Base-by-base conservation (phyloP, 1,140 invertebrate genomes). In the Drosophila setifemur region DNA sequence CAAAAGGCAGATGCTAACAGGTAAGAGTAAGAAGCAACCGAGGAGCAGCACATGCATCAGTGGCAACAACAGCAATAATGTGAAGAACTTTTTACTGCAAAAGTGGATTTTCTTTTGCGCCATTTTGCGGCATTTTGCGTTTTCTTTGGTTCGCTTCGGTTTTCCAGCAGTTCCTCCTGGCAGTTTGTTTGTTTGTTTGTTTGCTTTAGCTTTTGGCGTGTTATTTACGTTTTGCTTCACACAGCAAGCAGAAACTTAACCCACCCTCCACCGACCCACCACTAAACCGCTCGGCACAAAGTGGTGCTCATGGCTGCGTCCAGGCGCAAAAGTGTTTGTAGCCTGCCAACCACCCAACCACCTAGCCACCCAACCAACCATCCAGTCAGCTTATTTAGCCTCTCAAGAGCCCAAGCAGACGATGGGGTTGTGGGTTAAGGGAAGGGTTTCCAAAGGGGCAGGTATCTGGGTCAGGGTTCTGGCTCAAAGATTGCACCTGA, bases 281-380 rank as follows among this genome's bases (percentile, higher is more conserved):
- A 4, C 44, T 43, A 54, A 67, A 52, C 64, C 66, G 40, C 52
- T 47, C 48, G 37, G 40, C 73, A 66, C 81, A 85, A 85, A 85
- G 81, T 85, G 81, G 67, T 76, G 50, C 81, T 85, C 57, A 54
- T 81, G 57, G 71, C 57, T 79, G 71, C 81, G 63, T 75, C 81
- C 81, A 85, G 73, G 81, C 81, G 81, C 61, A 86, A 86, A 85
- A 85, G 73, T 86, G 81, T 85, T 85, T 85, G 75, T 86, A 86
- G 66, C 75, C 58, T 4, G 43, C 18, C 5, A 39, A 31, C 33
- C 12, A 29, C 16, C 16, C 44, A 26, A 12, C 9, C 16, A 26
- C 14, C 14, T 18, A 43, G 40, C 14, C 45, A 61, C 16, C 16
- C 44, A 26, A 12, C 9, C 16, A 26, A 14, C 14, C 18, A 43